phyloP scores from a whole-genome alignment of 2,113 vertebrate species.

The Herpetotheres cachinnans region DNA sequence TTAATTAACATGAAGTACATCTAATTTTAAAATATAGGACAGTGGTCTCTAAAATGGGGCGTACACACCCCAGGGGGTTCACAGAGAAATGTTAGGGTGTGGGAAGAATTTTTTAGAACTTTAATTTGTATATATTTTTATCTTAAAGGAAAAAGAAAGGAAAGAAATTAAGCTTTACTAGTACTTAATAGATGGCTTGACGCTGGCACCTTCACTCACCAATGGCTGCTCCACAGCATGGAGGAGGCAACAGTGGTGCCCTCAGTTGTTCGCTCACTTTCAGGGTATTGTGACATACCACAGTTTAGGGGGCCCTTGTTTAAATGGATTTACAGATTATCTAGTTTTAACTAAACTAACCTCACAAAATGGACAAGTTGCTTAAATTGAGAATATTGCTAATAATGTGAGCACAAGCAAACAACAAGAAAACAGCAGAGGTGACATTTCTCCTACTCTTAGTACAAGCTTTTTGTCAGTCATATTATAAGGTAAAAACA shows the following conservation, averaged over 20 bases:
- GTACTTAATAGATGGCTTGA: neutral
- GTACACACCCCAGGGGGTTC: neutral
- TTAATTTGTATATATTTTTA: neutral
- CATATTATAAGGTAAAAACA: neutral
- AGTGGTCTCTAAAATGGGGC: neutral
- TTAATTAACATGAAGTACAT: neutral
- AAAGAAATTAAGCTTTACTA: neutral
- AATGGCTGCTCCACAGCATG: neutral
- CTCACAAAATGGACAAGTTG: neutral
- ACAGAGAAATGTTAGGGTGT: neutral
- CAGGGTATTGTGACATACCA: neutral
- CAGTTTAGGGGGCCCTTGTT: neutral
- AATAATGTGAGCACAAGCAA: neutral
- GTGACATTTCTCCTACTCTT: neutral
- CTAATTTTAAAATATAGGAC: neutral
- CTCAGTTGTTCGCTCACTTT: accelerated
- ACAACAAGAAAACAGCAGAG: neutral
- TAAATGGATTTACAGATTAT: neutral
- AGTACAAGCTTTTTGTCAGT: neutral
- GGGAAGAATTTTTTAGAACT: neutral
- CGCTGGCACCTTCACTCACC: too few species aligned
- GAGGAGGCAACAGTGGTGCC: neutral
- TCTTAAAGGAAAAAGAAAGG: neutral
- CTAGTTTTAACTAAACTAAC: neutral
- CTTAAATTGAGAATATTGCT: neutral